Percentiles rank a stretch among this genome's conserved stretches.
Evolutionary conservation across 1,140 invertebrate genomes (phyloP).

Genomic region (Dinothrombium tinctorium): DNA sequence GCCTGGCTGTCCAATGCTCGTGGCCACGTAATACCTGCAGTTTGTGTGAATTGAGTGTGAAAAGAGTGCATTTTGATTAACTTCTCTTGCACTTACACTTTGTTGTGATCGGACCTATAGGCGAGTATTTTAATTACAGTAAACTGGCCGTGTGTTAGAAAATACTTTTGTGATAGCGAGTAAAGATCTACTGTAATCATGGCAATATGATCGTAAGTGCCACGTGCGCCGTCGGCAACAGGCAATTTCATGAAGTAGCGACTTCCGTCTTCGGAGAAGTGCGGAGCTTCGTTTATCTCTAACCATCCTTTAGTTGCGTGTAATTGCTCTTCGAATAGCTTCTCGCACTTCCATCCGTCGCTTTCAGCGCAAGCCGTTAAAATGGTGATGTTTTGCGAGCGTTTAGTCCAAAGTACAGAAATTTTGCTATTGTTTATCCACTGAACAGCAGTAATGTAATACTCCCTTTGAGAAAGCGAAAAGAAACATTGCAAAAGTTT

Average conservation of each 20-base stretch:
- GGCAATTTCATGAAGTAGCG: conserved; percentile 32
- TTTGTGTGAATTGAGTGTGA: background rate
- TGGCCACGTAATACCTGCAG: conserved; percentile 3
- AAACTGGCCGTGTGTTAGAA: conserved; percentile 44
- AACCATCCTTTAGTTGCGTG: conserved; percentile 36
- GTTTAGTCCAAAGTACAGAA: conserved; percentile 20
- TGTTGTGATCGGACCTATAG: conserved; percentile 40
- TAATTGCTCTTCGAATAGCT: conserved; percentile 12
- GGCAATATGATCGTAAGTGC: conserved; percentile 36
- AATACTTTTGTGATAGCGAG: conserved; percentile 18
- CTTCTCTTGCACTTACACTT: conserved; percentile 30
- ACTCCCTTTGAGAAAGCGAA: background rate
- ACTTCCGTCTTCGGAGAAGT: conserved; percentile 18
- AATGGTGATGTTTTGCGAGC: conserved; percentile 22
- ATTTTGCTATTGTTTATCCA: conserved; percentile 17
- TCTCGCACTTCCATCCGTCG: conserved; percentile 13
- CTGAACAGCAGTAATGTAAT: conserved; percentile 12
- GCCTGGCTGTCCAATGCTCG: background rate
- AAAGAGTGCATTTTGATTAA: background rate
- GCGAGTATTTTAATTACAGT: conserved; percentile 50
- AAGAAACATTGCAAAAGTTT: background rate
- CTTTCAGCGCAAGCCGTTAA: conserved; percentile 20
- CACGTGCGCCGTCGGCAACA: conserved; percentile 23
- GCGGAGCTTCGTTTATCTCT: conserved; percentile 29
- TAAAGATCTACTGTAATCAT: conserved; percentile 8